These are phyloP conservation scores for Brachyalestes nurse DNA, from an alignment of 2,797 vertebrate species.

Conservation along the genomic window DNA sequence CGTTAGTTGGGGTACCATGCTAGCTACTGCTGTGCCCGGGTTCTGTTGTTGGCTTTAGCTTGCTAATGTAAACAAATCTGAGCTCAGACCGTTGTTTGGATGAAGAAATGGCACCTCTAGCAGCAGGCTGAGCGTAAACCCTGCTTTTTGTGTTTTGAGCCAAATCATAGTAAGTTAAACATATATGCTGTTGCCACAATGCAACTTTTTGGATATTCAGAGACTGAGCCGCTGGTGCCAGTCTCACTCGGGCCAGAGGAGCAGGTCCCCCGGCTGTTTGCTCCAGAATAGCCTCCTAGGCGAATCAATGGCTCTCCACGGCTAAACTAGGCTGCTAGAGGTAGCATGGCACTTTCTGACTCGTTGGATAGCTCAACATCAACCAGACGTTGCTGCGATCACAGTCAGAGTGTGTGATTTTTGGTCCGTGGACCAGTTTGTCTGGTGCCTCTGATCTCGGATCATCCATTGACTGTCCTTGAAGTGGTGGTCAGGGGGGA, in stretches of 20 bases:
- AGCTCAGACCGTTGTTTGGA: not conserved
- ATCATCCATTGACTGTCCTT: not conserved
- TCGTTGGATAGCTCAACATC: not conserved
- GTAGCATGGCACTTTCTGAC: slow-evolving; percentile 21
- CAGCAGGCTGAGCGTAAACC: not conserved
- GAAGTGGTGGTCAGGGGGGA: slow-evolving; percentile 1
- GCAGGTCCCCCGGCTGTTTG: not conserved
- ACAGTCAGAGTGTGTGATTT: not conserved
- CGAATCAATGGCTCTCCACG: not conserved
- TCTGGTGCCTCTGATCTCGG: not conserved
- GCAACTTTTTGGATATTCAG: slow-evolving; percentile 14
- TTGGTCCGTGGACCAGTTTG: no score
- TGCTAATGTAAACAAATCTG: not conserved
- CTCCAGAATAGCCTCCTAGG: slow-evolving; percentile 22
- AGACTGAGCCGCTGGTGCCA: slow-evolving; percentile 7
- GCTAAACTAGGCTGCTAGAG: not conserved
- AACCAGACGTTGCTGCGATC: slow-evolving; percentile 7
- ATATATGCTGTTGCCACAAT: slow-evolving; percentile 4
- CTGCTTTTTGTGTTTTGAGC: slow-evolving; percentile 7
- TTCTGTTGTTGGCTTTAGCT: not conserved
- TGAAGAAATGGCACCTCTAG: not conserved
- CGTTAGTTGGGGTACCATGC: not conserved
- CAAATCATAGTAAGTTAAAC: not conserved
- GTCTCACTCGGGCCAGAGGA: not conserved
- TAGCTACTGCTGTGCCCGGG: not conserved